phyloP scores from a whole-genome alignment of 1,140 invertebrate species.

The Luehdorfia chinensis region DNA sequence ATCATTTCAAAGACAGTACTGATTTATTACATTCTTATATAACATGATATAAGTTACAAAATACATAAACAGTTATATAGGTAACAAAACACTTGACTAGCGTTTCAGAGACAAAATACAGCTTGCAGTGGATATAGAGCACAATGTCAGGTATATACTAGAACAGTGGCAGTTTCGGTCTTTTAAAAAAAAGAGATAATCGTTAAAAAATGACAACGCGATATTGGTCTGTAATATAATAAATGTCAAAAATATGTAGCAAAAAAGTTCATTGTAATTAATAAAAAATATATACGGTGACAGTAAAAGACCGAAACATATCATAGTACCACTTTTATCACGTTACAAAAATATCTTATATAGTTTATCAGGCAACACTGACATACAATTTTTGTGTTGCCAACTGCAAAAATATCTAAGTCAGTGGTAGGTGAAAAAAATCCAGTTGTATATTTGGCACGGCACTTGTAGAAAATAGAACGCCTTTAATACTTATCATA shows the following conservation, averaged over 20 bases:
- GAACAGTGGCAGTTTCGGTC: neutral
- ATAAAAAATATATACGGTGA: no score
- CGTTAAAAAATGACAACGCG: no score
- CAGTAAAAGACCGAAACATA: conserved; percentile 12
- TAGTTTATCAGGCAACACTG: conserved; percentile 11
- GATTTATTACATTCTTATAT: conserved; percentile 72
- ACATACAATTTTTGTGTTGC: neutral
- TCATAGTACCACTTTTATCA: conserved; percentile 3
- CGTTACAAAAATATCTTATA: conserved; percentile 14
- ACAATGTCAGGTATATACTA: conserved; percentile 13
- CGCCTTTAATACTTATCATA: conserved; percentile 17
- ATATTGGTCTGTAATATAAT: no score
- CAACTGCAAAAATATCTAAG: conserved; percentile 13
- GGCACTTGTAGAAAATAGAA: conserved; percentile 35
- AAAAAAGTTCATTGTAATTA: no score
- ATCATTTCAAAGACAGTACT: conserved; percentile 63
- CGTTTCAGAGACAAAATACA: conserved; percentile 49
- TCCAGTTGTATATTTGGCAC: conserved; percentile 33
- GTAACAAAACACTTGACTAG: conserved; percentile 74
- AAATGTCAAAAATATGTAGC: no score
- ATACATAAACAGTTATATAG: conserved; percentile 70
- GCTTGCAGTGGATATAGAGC: conserved; percentile 8
- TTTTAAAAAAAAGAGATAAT: neutral
- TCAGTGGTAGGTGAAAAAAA: conserved; percentile 12
- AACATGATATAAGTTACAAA: conserved; percentile 71